Base-by-base conservation (phyloP, 2,888 invertebrate genomes). In the Pyralis farinalis region DNA sequence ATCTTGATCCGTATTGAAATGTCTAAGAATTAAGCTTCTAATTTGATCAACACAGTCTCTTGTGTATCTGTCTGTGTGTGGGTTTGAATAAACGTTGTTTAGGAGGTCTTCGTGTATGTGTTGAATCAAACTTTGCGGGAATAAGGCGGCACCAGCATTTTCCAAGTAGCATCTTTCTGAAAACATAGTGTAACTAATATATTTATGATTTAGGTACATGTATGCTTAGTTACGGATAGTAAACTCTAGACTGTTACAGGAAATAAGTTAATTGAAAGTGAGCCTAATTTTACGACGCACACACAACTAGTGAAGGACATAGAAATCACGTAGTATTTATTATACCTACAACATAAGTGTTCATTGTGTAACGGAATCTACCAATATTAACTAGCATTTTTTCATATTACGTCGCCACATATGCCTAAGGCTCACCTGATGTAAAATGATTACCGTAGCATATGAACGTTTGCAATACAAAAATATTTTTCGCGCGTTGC, bases 91-190 rank as follows among this genome's bases (percentile, higher is more conserved):
- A 2, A 97, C 73, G 76, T 93, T 93, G n/a, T 76, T 81, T 32
- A 91, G 77, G 20, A 98, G 83, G 63, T 96, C 94, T 35, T 91
- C 74, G 41, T 91, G 85, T 8, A 94, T 83, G 28, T 90, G 79
- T 46, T 91, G 81, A 16, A 98, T 89, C 79, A 97, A 95, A 53
- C 89, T 90, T 68, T 94, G 91, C 3, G 96, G 93, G 71, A 96
- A 97, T 36, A 97, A 78, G 5, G 96, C 93, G 7, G 97, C 91
- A 6, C 97, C 98, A 28, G 96, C 95, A 91, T 97, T 96, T 75
- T 98, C 98, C 63, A 98, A 87, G 75, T 97, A 98, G 61, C 92
- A 93, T 61, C 91, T 91, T 44, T 90, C 95, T 94, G 78, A 71
- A 84, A 79, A 22, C 5, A 30, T 4, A 29, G 10, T 29, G 11